These are phyloP conservation scores for Ficedula albicollis DNA, from an alignment of 2,797 vertebrate genomes.

Conservation along the genomic window DNA sequence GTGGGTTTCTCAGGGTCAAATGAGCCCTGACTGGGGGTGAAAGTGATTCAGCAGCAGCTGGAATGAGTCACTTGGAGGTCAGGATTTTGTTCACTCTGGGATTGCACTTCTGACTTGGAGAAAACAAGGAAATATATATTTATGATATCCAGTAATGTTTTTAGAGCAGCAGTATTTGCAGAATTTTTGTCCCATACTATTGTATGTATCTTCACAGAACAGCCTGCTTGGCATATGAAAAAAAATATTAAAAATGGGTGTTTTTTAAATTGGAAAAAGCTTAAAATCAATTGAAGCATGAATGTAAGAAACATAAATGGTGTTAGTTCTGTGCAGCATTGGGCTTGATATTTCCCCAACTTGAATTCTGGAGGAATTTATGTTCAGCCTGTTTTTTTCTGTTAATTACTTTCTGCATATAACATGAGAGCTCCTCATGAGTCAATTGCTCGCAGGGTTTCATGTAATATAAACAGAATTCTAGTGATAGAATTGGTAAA, in stretches of 20 bases:
- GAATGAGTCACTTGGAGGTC: neutral
- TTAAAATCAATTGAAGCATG: neutral
- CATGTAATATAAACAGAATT: slow-evolving; percentile 24
- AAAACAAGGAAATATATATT: neutral
- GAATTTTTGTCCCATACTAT: neutral
- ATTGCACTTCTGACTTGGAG: neutral
- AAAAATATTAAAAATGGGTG: rapidly evolving
- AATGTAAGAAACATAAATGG: neutral
- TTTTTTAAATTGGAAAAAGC: neutral
- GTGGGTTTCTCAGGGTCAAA: neutral
- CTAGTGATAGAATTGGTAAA: neutral
- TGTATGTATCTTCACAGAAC: neutral
- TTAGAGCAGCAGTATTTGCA: neutral
- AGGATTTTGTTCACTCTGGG: neutral
- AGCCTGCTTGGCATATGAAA: neutral
- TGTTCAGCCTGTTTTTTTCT: slow-evolving; percentile 10
- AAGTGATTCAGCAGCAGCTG: neutral
- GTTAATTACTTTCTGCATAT: slow-evolving; percentile 54
- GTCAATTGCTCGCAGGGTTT: neutral
- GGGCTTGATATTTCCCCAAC: neutral
- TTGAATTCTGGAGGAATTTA: slow-evolving; percentile 12
- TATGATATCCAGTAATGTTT: neutral
- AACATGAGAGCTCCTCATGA: slow-evolving; percentile 30
- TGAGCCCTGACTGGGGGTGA: neutral
- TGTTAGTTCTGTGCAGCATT: neutral